Percentiles rank a stretch among this genome's conserved stretches.
These are phyloP conservation scores for Frieseomelitta varia DNA, from an alignment of 1,140 invertebrate species.

Conservation along the genomic window DNA sequence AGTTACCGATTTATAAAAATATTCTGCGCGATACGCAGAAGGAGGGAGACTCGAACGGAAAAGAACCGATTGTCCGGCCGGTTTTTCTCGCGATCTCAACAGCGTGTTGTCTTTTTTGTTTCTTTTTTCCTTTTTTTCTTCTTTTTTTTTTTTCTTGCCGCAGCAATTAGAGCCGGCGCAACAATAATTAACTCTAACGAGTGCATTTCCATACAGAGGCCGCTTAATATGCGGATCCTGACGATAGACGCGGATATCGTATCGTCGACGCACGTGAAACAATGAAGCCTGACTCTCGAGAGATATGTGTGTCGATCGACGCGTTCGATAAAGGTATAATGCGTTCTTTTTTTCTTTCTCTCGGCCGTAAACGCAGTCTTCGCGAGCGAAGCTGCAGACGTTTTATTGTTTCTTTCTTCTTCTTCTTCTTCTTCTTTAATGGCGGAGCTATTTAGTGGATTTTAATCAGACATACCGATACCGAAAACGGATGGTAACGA, in stretches of 20 bases:
- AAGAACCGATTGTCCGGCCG: too few species aligned
- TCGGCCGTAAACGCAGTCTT: too few species aligned
- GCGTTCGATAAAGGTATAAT: neutral
- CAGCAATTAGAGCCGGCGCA: constrained; percentile 15
- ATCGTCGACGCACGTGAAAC: neutral
- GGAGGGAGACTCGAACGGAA: too few species aligned
- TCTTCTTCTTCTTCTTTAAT: neutral
- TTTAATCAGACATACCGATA: neutral
- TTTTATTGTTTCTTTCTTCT: neutral
- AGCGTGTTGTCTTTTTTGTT: too few species aligned
- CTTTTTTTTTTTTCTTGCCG: neutral
- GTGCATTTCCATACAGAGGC: constrained; percentile 41
- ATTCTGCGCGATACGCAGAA: neutral
- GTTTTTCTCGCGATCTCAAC: constrained; percentile 7
- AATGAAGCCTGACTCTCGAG: constrained; percentile 18
- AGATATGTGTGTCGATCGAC: neutral
- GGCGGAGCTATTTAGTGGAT: neutral
- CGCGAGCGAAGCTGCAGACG: too few species aligned
- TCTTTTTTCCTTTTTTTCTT: too few species aligned
- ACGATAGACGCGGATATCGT: neutral
- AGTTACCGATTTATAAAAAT: neutral
- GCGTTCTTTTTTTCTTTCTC: neutral
- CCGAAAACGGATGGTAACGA: neutral
- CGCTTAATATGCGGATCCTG: constrained; percentile 26
- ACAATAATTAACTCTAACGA: constrained; percentile 39